These are phyloP conservation scores for Blastobasis lacticolella DNA, from an alignment of 2,888 invertebrate genomes.

Conservation along the genomic window DNA sequence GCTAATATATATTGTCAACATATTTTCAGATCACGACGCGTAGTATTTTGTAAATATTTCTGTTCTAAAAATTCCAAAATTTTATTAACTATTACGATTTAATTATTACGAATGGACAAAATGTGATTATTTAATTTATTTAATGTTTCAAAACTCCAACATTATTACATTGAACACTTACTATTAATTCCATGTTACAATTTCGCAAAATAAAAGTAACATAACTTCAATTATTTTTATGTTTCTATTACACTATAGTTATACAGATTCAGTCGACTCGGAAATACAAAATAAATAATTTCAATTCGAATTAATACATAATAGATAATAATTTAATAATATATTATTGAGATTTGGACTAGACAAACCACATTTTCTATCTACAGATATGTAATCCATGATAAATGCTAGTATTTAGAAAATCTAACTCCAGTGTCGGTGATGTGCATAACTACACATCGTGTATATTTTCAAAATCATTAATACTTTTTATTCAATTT, in stretches of 20 bases:
- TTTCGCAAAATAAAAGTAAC: no score
- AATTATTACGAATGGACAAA: constrained; percentile 37
- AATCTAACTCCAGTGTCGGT: constrained; percentile 63
- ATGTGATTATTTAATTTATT: constrained; percentile 20
- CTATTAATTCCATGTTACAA: no score
- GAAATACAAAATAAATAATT: constrained; percentile 57
- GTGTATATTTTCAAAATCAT: constrained; percentile 57
- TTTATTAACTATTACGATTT: constrained; percentile 3
- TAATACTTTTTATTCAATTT: constrained; percentile 14
- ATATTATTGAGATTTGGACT: constrained; percentile 70
- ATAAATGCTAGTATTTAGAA: constrained; percentile 70
- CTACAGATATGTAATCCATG: constrained; percentile 75
- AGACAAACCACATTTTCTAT: constrained; percentile 72
- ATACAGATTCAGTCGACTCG: constrained; percentile 63
- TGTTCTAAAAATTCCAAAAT: no score
- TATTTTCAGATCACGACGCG: no score
- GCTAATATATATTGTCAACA: no score
- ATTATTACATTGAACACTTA: constrained; percentile 43
- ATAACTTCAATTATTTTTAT: no score
- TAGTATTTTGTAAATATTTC: no score
- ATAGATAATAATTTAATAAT: constrained; percentile 51
- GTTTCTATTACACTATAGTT: constrained; percentile 47
- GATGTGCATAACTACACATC: constrained; percentile 53
- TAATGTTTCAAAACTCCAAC: constrained; percentile 8
- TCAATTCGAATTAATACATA: neutral